These are phyloP conservation scores for Heliocidaris erythrogramma DNA, from an alignment of 35 echinoderm and acorn worm genomes.

Conservation along the genomic window DNA sequence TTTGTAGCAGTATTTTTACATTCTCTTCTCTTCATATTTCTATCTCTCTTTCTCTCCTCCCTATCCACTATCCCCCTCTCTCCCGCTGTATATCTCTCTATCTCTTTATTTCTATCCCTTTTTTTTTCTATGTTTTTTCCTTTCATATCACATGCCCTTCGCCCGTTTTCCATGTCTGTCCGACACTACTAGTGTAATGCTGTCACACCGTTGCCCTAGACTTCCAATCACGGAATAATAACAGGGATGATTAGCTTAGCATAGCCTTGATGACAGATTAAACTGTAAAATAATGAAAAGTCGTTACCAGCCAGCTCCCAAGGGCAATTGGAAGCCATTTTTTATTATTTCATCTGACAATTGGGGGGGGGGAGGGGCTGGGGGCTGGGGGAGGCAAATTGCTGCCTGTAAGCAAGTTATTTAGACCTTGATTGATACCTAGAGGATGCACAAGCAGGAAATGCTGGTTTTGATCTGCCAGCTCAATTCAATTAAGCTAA, in stretches of 20 bases:
- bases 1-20: no score
- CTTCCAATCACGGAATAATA: background rate
- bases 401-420: background rate
- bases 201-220: background rate
- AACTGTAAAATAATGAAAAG: background rate
- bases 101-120: background rate
- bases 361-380: background rate
- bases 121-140: background rate
- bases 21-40: background rate
- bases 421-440: background rate
- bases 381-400: background rate
- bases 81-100: background rate
- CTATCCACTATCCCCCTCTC: background rate
- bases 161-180: background rate
- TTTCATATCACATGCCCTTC: background rate
- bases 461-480: background rate
- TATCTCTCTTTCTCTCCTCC: background rate
- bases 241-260: conserved; percentile 6
- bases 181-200: background rate
- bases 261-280: conserved; percentile 1
- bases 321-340: conserved; percentile 11
- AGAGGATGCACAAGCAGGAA: background rate
- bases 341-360: background rate
- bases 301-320: background rate
- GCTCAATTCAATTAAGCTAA: conserved; percentile 4